These are phyloP conservation scores for Iphiclides podalirius DNA, from an alignment of 2,888 invertebrate species.

Conservation along the genomic window DNA sequence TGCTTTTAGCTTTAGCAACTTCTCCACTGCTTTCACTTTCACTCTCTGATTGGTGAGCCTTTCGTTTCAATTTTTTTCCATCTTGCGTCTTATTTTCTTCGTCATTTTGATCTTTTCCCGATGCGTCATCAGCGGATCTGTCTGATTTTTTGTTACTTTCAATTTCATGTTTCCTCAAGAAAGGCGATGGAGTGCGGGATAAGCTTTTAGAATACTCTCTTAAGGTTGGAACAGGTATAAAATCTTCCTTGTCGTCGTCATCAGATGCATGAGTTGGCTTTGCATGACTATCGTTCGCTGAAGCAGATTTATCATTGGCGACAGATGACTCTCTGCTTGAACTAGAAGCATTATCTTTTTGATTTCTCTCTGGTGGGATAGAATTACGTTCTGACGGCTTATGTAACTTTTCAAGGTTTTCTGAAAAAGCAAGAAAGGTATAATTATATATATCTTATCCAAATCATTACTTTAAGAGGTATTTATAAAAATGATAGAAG, in stretches of 20 bases:
- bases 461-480: too few relatives aligned
- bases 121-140: conserved; percentile 63
- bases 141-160: conserved; percentile 68
- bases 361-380: conserved; percentile 48
- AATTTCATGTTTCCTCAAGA: conserved; percentile 85
- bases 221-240: conserved; percentile 56
- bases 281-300: conserved; percentile 48
- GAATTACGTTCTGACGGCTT: conserved; percentile 65
- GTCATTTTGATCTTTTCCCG: conserved; percentile 72
- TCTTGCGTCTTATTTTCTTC: conserved; percentile 54
- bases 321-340: conserved; percentile 72
- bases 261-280: conserved; percentile 61
- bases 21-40: conserved; percentile 73
- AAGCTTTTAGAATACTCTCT: conserved; percentile 86
- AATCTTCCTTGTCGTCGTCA: conserved; percentile 66
- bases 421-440: conserved; percentile 38
- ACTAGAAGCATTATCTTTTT: conserved; percentile 61
- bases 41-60: conserved; percentile 72
- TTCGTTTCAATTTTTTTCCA: conserved; percentile 72
- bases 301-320: conserved; percentile 54
- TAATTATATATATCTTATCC: too few relatives aligned
- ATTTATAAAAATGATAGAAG: too few relatives aligned
- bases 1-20: conserved; percentile 62
- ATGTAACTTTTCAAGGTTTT: conserved; percentile 57
- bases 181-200: conserved; percentile 92